Conservation (phyloP, 2,797 vertebrate genomes). For the Nannoperca australis region DNA sequence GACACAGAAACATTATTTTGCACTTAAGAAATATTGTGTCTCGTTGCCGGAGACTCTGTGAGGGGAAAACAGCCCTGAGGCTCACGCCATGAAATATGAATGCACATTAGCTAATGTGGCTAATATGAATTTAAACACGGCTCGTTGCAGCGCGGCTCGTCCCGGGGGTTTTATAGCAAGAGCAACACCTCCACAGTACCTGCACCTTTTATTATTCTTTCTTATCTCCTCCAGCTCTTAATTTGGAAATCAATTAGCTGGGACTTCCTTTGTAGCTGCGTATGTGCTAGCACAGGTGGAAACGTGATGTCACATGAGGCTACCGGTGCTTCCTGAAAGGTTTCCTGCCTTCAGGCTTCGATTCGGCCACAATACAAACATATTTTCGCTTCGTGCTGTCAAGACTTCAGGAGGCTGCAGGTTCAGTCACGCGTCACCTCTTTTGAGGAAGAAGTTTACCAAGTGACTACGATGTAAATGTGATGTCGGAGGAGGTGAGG, state of each 20-base stretch:
- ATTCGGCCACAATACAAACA: neutral
- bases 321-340: neutral
- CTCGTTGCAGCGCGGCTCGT: constrained; percentile 9
- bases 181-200: neutral
- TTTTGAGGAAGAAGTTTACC: neutral
- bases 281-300: neutral
- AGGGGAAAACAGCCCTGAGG: constrained; percentile 35
- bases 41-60: constrained; percentile 14
- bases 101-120: constrained; percentile 51
- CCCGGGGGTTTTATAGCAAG: neutral
- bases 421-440: neutral
- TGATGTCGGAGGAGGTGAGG: constrained; percentile 28
- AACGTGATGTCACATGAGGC: neutral
- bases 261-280: neutral
- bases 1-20: constrained; percentile 40
- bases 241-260: constrained; percentile 11
- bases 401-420: neutral
- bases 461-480: neutral
- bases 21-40: constrained; percentile 24
- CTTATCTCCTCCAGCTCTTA: constrained; percentile 20
- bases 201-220: neutral
- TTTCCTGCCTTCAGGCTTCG: constrained; percentile 14
- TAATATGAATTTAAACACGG: constrained; percentile 58
- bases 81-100: constrained; percentile 44
- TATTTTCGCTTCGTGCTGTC: neutral